Evolutionary conservation across 2,797 vertebrate genomes (phyloP).

Genomic region (Peromyscus eremicus): DNA sequence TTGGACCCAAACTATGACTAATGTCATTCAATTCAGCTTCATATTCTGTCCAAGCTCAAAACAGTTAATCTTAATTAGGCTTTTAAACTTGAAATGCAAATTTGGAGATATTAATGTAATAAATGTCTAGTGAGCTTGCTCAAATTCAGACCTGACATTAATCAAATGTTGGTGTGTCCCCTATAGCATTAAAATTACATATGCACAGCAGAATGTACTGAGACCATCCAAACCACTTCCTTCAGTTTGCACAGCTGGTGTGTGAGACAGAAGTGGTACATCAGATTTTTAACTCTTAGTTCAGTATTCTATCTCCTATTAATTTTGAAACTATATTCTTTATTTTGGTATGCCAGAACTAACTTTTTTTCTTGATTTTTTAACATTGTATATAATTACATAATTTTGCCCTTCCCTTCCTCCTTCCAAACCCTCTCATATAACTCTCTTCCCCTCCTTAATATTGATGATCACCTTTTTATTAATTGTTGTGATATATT

Average conservation of each 20-base stretch:
- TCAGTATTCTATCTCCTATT: neutral
- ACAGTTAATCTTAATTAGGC: neutral
- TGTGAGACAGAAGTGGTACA: neutral
- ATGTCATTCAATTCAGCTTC: neutral
- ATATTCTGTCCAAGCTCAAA: neutral
- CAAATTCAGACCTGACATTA: slow-evolving; percentile 2
- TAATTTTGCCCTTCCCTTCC: neutral
- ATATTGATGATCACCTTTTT: neutral
- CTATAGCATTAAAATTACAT: neutral
- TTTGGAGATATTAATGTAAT: neutral
- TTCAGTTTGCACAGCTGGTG: neutral
- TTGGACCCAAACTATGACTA: neutral
- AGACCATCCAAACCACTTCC: neutral
- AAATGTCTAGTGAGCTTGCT: neutral
- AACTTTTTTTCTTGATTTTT: neutral
- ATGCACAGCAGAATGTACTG: neutral
- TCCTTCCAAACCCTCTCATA: neutral
- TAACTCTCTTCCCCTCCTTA: neutral
- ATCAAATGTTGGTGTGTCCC: neutral
- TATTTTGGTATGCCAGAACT: neutral
- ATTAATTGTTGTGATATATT: neutral
- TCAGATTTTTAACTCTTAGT: neutral
- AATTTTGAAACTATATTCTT: neutral
- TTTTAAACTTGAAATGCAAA: slow-evolving; percentile 32
- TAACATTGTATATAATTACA: too few relatives aligned